These are phyloP conservation scores for Medauroidea extradentata DNA, from an alignment of 1,140 invertebrate genomes.

Conservation along the genomic window DNA sequence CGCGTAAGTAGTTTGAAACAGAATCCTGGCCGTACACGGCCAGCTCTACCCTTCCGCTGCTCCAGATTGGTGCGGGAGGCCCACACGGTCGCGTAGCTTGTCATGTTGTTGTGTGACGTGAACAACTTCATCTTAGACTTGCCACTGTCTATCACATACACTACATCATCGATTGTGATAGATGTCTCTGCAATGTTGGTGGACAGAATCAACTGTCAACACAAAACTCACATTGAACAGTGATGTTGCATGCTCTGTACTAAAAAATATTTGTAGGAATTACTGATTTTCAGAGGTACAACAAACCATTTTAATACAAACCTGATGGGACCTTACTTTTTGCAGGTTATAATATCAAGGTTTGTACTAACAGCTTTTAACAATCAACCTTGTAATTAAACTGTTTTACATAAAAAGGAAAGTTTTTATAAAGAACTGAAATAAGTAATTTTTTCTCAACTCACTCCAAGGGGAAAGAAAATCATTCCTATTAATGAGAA, in stretches of 20 bases:
- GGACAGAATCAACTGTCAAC: slow-evolving; percentile 75
- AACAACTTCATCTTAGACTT: slow-evolving; percentile 95
- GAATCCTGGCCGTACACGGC: slow-evolving; percentile 79
- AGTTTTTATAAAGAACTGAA: too few species aligned
- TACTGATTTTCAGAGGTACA: too few species aligned
- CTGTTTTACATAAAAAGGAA: neutral
- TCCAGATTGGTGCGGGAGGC: slow-evolving; percentile 87
- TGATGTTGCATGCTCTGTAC: neutral
- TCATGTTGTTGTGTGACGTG: slow-evolving; percentile 93
- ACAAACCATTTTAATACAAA: too few species aligned
- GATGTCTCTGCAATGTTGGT: slow-evolving; percentile 94
- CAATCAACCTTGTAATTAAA: neutral
- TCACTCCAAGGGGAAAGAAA: too few species aligned
- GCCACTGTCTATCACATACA: slow-evolving; percentile 92
- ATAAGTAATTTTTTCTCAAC: too few species aligned
- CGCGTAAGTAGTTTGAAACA: slow-evolving; percentile 70
- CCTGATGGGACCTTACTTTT: too few species aligned
- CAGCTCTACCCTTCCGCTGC: slow-evolving; percentile 86
- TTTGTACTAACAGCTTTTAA: neutral
- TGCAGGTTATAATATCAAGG: neutral
- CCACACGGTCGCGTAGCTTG: slow-evolving; percentile 91
- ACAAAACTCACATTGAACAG: too few species aligned
- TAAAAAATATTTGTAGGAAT: neutral
- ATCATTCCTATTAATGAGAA: too few species aligned
- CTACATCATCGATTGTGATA: slow-evolving; percentile 95